A percentile compares a stretch with the other conserved stretches of the same genome.
These are phyloP conservation scores for Turdus rufiventris DNA, from an alignment of 2,113 vertebrate species.

Conservation along the genomic window DNA sequence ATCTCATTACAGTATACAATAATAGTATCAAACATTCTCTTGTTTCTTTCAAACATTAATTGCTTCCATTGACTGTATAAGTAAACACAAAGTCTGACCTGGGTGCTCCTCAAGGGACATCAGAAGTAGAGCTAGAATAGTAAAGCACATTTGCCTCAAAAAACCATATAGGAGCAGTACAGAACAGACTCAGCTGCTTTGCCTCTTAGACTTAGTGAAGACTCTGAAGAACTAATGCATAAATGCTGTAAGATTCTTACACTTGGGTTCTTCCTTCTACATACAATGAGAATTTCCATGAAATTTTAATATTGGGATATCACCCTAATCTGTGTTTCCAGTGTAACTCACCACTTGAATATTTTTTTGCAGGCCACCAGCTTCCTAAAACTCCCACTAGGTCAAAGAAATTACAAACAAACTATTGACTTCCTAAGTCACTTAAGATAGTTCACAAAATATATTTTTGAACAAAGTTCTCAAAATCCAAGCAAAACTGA, in stretches of 20 bases:
- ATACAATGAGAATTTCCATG: neutral
- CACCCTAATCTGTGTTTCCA: neutral
- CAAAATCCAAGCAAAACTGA: neutral
- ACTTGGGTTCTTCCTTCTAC: neutral
- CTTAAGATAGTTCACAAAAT: neutral
- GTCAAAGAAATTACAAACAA: neutral
- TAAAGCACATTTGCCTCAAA: neutral
- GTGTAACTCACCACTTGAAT: neutral
- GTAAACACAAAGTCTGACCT: neutral
- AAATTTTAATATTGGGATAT: neutral
- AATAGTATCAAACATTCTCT: neutral
- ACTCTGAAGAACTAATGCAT: neutral
- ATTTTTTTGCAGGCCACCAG: neutral
- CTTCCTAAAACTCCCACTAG: neutral
- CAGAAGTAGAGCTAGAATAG: neutral
- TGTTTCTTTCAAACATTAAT: neutral
- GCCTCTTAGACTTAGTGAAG: neutral
- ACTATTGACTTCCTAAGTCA: neutral
- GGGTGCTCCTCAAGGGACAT: neutral
- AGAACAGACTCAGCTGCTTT: neutral
- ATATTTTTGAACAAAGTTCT: neutral
- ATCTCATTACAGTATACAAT: neutral
- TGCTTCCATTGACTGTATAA: neutral
- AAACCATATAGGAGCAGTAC: neutral
- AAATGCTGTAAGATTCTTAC: neutral